A percentile compares a stretch with the other conserved stretches of the same genome.
phyloP scores from a whole-genome alignment of 2,888 invertebrate species.

The Anoncus sp. region DNA sequence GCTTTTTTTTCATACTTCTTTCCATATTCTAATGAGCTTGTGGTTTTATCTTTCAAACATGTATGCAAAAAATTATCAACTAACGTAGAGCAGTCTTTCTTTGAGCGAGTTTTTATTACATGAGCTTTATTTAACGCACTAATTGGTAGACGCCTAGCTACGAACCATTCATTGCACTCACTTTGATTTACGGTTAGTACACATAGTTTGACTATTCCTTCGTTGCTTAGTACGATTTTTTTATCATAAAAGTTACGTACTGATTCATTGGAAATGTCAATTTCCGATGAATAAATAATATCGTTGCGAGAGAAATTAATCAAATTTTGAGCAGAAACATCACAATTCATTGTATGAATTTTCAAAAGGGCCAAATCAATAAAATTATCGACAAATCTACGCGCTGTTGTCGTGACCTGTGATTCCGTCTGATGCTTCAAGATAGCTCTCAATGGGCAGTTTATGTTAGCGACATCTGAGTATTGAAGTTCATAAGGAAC shows the following conservation, averaged over 20 bases:
- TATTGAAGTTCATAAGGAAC: conserved; percentile 9
- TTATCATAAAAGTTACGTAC: conserved; percentile 42
- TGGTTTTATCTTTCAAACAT: background rate
- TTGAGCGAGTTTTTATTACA: conserved; percentile 44
- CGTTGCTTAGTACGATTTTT: conserved; percentile 25
- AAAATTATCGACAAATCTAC: conserved; percentile 11
- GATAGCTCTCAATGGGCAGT: conserved; percentile 7
- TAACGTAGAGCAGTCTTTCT: conserved; percentile 27
- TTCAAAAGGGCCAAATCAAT: conserved; percentile 11
- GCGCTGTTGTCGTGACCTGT: conserved; percentile 1
- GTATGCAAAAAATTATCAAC: conserved; percentile 38
- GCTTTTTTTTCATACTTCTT: conserved; percentile 52
- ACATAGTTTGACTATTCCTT: conserved; percentile 45
- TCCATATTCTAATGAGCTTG: conserved; percentile 47
- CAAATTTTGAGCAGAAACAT: conserved; percentile 11
- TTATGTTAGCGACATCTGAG: conserved; percentile 13
- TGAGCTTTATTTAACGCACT: conserved; percentile 57
- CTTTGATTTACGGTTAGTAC: conserved; percentile 35
- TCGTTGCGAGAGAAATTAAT: conserved; percentile 9
- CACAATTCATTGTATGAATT: conserved; percentile 13
- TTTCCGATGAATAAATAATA: conserved; percentile 18
- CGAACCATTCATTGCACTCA: conserved; percentile 44
- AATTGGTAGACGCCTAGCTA: conserved; percentile 38
- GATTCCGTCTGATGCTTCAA: conserved; percentile 10
- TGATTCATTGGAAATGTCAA: conserved; percentile 4